These are phyloP conservation scores for Nephrotoma appendiculata DNA, from an alignment of 2,888 invertebrate species.

Conservation along the genomic window DNA sequence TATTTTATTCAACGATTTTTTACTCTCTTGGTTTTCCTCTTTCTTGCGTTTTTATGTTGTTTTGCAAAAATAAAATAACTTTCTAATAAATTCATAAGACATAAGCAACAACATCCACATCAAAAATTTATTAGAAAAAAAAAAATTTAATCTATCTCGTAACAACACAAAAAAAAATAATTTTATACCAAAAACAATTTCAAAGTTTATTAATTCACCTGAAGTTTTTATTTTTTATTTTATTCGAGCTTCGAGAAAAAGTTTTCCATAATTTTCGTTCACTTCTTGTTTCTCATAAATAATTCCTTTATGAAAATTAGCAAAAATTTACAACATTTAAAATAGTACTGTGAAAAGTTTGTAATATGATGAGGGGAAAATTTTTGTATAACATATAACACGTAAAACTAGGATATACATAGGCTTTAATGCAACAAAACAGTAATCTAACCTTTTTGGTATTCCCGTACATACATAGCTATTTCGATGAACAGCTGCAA, in stretches of 20 bases:
- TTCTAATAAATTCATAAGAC: not conserved
- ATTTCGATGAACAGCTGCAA: not conserved
- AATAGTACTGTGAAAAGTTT: not conserved
- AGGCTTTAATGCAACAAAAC: not conserved
- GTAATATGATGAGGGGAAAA: not conserved
- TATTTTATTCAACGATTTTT: not conserved
- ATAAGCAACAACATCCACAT: not conserved
- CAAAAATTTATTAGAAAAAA: not conserved
- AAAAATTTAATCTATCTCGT: not conserved
- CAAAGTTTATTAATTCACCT: not conserved
- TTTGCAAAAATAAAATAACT: not conserved
- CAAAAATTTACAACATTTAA: not conserved
- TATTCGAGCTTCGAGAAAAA: not conserved
- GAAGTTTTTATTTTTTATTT: not conserved
- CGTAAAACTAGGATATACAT: not conserved
- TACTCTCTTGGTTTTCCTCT: not conserved
- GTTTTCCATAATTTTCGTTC: not conserved
- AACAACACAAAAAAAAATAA: not conserved
- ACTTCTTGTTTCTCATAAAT: not conserved
- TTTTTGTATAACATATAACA: not conserved
- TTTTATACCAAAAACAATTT: not conserved
- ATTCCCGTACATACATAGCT: not conserved
- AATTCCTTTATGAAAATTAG: not conserved
- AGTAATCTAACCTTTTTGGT: not conserved
- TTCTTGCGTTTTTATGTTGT: not conserved